These are phyloP conservation scores for Lamellibrachia luymesi DNA, from an alignment of 1,140 invertebrate genomes.

Conservation along the genomic window DNA sequence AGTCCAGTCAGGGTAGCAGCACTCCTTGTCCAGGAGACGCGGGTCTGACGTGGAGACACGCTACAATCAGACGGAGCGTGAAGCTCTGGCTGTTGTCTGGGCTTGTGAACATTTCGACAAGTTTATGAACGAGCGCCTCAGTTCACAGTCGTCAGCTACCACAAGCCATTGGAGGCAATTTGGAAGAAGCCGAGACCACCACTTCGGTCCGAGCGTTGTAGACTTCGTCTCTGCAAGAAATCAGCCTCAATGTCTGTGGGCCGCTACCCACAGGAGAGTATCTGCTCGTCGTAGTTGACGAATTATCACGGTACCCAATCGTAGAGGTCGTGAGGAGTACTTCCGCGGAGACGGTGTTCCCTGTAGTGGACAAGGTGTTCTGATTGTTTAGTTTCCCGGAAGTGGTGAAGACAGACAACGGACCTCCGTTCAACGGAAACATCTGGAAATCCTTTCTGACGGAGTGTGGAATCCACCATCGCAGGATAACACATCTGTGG, in stretches of 20 bases:
- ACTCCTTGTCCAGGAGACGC: too few species aligned
- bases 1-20: too few species aligned
- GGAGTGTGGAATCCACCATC: constrained; percentile 23
- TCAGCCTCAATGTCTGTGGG: constrained; percentile 43
- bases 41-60: too few species aligned
- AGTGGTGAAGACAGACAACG: constrained; percentile 33
- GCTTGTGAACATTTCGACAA: too few species aligned
- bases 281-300: constrained; percentile 40
- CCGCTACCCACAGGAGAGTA: constrained; percentile 38
- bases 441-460: constrained; percentile 24
- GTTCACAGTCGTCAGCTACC: constrained; percentile 35
- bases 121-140: constrained; percentile 33
- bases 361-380: constrained; percentile 30
- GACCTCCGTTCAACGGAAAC: constrained; percentile 27
- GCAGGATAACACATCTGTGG: background rate
- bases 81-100: too few species aligned
- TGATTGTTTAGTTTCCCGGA: constrained; percentile 28
- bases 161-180: constrained; percentile 27
- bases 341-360: constrained; percentile 23
- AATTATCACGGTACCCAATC: constrained; percentile 42
- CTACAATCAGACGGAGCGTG: too few species aligned
- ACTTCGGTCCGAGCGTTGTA: constrained; percentile 23
- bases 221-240: constrained; percentile 27
- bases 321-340: constrained; percentile 35
- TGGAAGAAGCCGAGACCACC: constrained; percentile 19